Conservation (phyloP, 2,888 invertebrate genomes). For the Emmelina monodactyla region DNA sequence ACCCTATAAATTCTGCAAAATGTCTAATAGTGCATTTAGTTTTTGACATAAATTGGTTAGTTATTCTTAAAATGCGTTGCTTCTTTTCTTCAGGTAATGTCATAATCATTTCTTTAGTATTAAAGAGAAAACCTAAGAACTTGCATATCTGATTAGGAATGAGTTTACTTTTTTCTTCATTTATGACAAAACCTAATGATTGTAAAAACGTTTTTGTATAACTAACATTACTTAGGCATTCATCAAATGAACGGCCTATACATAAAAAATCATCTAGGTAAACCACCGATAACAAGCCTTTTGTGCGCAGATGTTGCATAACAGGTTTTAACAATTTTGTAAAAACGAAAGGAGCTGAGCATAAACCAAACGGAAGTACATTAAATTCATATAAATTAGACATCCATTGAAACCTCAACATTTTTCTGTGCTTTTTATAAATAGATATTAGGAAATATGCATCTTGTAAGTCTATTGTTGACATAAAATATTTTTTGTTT, state of each 20-base stretch:
- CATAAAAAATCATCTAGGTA: too few species aligned
- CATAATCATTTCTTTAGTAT: slow-evolving; percentile 6
- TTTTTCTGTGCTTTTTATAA: neutral
- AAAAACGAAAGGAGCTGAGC: too few species aligned
- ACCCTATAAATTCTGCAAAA: slow-evolving; percentile 9
- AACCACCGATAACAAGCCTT: too few species aligned
- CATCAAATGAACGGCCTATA: too few species aligned
- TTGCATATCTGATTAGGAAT: slow-evolving; percentile 1
- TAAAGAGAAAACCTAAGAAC: slow-evolving; percentile 9
- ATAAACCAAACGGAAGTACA: neutral
- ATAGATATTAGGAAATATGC: neutral
- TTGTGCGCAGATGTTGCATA: neutral
- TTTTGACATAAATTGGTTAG: too few species aligned
- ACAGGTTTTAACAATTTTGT: too few species aligned
- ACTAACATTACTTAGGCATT: too few species aligned
- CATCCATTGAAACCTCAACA: neutral
- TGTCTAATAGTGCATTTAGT: slow-evolving; percentile 8
- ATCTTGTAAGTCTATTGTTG: neutral
- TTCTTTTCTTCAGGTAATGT: slow-evolving; percentile 5
- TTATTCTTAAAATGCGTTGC: too few species aligned
- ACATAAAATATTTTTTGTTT: neutral
- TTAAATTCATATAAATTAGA: neutral
- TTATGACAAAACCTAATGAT: slow-evolving; percentile 5
- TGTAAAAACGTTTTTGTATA: too few species aligned
- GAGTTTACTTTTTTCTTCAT: slow-evolving; percentile 7